Conservation (phyloP, 2,113 vertebrate genomes). For the Otis tarda region DNA sequence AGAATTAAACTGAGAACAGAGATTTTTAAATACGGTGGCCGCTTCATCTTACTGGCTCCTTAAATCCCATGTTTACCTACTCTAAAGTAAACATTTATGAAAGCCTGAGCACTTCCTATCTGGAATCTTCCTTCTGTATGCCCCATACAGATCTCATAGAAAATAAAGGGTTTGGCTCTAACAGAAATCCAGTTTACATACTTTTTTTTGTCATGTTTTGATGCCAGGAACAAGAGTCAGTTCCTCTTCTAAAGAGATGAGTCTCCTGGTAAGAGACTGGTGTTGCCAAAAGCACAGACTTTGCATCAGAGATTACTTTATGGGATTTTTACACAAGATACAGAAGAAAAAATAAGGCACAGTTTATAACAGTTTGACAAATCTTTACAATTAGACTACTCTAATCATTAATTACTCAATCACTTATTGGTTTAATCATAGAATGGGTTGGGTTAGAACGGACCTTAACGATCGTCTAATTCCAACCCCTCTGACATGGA, state of each 20-base stretch:
- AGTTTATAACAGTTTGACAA: not conserved
- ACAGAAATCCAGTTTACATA: not conserved
- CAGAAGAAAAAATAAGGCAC: not conserved
- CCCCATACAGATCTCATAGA: not conserved
- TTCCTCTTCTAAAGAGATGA: not conserved
- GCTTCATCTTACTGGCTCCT: not conserved
- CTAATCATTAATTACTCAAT: not conserved
- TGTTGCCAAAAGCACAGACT: not conserved
- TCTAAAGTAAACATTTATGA: not conserved
- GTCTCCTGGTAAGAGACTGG: not conserved
- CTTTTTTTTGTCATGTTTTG: not conserved
- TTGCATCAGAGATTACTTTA: not conserved
- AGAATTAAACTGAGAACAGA: not conserved
- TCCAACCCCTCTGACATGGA: no score
- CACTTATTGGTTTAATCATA: not conserved
- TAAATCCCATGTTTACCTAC: not conserved
- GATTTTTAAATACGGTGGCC: not conserved
- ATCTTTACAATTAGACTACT: not conserved
- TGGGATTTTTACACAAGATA: not conserved
- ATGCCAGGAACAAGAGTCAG: conserved; percentile 11
- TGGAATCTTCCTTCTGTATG: not conserved
- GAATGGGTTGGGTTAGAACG: no score
- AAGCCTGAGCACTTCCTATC: not conserved
- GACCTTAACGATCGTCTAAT: no score
- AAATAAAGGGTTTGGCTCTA: not conserved